phyloP scores from a whole-genome alignment of 2,797 vertebrate genomes.

The Peromyscus attwateri region DNA sequence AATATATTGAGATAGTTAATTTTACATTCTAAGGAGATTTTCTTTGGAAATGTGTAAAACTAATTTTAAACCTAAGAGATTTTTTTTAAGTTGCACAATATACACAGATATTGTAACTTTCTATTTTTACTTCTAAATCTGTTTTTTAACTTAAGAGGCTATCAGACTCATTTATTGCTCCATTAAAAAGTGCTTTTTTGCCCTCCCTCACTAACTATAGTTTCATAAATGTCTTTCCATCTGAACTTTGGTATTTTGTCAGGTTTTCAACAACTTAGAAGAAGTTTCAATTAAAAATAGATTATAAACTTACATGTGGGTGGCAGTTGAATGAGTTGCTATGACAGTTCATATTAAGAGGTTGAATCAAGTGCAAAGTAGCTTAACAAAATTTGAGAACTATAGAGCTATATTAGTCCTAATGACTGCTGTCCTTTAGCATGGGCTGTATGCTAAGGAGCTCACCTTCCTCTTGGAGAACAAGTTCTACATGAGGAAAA shows the following conservation, averaged over 20 bases:
- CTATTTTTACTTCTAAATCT: slow-evolving; percentile 38
- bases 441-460: background rate
- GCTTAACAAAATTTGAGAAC: slow-evolving; percentile 69
- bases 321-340: slow-evolving; percentile 79
- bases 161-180: slow-evolving; percentile 48
- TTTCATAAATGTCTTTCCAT: slow-evolving; percentile 75
- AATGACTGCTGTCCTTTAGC: background rate
- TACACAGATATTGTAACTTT: slow-evolving; percentile 30
- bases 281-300: slow-evolving; percentile 84
- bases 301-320: slow-evolving; percentile 71
- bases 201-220: slow-evolving; percentile 72
- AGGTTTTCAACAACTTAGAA: slow-evolving; percentile 76
- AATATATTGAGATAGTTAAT: slow-evolving; percentile 47
- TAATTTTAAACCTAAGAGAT: background rate
- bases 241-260: slow-evolving; percentile 70
- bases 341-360: slow-evolving; percentile 77
- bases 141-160: slow-evolving; percentile 29
- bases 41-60: slow-evolving; percentile 42
- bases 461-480: background rate
- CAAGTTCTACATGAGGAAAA: background rate
- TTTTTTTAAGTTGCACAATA: slow-evolving; percentile 32
- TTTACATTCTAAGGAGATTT: slow-evolving; percentile 54
- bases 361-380: slow-evolving; percentile 71
- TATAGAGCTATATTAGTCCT: slow-evolving; percentile 39
- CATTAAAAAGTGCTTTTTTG: slow-evolving; percentile 75